Evolutionary conservation across 2,888 invertebrate genomes (phyloP), one percentile per base, ranked within the genome.

Genomic region (Onchidella celtica): DNA sequence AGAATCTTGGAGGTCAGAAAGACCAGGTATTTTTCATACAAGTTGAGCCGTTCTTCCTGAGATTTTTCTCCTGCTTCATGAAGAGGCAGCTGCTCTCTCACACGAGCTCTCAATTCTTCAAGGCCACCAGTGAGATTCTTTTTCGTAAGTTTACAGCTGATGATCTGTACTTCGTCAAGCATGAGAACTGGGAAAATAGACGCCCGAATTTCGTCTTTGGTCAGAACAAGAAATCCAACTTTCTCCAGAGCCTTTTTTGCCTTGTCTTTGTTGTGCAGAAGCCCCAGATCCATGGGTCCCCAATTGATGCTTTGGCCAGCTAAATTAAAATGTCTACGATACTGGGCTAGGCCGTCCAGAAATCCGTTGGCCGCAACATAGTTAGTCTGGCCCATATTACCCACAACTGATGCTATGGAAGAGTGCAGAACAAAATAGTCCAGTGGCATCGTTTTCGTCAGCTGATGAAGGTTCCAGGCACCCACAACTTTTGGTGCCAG

Each of bases 311-410:
- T 82, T 80, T 89, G 88, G 4, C 84, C 89, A 1, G 86, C 63
- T 1, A 88, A 79, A 2, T 87, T 87, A 14, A 76, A 66, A 14
- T 70, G 40, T 29, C 86, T 79, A 21, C 90, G 82, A 79, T 86
- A 88, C 38, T 83, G 79, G 6, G 87, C 88, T 24, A 90, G 78
- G 0, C 87, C 78, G 70, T 90, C 90, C 73, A 87, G 79, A 68
- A 90, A 90, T 2, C 86, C 84, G 70, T 90, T 90, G n/a, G 85
- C 89, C 11, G 89, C 88, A 2, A 88, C 89, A 79, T 90, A 89
- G 75, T 86, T 88, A 17, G 86, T 83, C 69, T 90, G 90, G 0
- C 89, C 89, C 3, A 85, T 84, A 57, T 87, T 87, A 4, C 90
- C 90, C 34, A 90, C 74, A 0, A 89, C 69, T 27, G 89, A 86